Evolutionary conservation across 2,888 invertebrate species (phyloP).

Genomic region (Cephus nigrinus): DNA sequence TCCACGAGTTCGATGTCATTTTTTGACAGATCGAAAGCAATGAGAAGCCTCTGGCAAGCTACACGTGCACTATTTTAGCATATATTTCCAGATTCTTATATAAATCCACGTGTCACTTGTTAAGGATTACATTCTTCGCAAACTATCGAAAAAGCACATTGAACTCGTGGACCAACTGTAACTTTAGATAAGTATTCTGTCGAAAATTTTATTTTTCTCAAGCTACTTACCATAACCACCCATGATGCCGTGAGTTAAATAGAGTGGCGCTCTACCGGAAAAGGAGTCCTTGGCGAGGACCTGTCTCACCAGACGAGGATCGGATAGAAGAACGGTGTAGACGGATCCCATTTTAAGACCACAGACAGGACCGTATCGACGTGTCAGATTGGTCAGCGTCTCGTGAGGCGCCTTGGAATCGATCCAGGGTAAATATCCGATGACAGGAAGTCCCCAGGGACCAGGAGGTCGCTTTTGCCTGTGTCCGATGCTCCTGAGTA

Average conservation of each 20-base stretch:
- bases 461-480: constrained; percentile 75
- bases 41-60: no score
- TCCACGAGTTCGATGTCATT: no score
- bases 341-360: constrained; percentile 80
- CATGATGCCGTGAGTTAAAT: constrained; percentile 88
- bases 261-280: constrained; percentile 83
- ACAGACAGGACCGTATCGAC: constrained; percentile 80
- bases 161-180: background rate
- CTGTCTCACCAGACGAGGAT: constrained; percentile 78
- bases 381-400: constrained; percentile 75
- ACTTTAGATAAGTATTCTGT: background rate
- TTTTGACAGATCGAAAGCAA: no score
- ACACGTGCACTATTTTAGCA: no score
- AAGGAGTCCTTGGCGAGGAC: constrained; percentile 79
- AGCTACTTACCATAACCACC: constrained; percentile 81
- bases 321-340: constrained; percentile 81
- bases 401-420: constrained; percentile 77
- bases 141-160: no score
- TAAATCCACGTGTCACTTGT: no score
- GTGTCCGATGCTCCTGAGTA: constrained; percentile 62
- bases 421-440: constrained; percentile 84
- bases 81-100: no score
- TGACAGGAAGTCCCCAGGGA: constrained; percentile 80
- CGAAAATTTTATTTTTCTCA: background rate
- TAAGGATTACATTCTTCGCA: no score